phyloP scores from a whole-genome alignment of 35 echinoderm and acorn worm species.

The Apostichopus parvimensis region DNA sequence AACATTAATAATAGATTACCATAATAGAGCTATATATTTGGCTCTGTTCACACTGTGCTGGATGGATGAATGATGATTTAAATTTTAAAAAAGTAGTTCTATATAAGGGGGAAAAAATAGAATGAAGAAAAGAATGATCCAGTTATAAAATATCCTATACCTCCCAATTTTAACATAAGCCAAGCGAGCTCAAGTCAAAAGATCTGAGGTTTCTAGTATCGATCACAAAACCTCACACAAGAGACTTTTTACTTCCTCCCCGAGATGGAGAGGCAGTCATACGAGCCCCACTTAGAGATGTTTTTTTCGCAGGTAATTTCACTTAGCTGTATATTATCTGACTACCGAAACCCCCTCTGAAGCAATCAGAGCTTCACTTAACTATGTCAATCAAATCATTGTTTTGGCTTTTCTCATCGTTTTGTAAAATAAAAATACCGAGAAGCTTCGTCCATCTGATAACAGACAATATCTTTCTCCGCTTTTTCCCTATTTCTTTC shows the following conservation, averaged over 20 bases:
- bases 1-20: no score
- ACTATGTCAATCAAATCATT: slow-evolving; percentile 8
- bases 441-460: not conserved
- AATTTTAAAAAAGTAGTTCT: no score
- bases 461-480: not conserved
- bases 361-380: slow-evolving; percentile 11
- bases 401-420: not conserved
- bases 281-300: no score
- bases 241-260: not conserved
- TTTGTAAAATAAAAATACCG: not conserved
- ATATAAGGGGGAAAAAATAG: not conserved
- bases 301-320: not conserved
- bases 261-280: not conserved
- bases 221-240: not conserved
- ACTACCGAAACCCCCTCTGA: not conserved
- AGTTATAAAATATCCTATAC: not conserved
- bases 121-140: not conserved
- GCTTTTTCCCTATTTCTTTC: not conserved
- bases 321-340: slow-evolving; percentile 1
- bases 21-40: no score
- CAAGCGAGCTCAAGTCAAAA: not conserved
- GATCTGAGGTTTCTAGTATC: not conserved
- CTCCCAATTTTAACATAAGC: not conserved
- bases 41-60: no score
- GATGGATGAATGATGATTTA: no score